Percentiles rank a stretch among this genome's conserved stretches.
Conservation (phyloP, 1,140 invertebrate species). For the Paracyclopina nana region DNA sequence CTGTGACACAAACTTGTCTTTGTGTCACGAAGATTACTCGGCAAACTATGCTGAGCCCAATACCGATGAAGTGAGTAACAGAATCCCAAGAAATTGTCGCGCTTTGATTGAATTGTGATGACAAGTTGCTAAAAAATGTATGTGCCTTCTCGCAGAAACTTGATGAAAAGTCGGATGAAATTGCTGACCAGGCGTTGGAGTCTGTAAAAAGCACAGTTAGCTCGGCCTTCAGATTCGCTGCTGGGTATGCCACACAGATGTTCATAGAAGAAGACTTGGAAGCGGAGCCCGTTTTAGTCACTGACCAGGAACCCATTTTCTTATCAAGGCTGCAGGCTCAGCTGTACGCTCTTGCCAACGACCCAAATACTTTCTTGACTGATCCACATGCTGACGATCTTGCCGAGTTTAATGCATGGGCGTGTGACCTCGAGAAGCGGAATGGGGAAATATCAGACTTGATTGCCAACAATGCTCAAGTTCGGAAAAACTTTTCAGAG, state of each 20-base stretch:
- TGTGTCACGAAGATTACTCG: background rate
- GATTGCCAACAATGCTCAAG: slow-evolving; percentile 5
- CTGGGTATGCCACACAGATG: slow-evolving; percentile 12
- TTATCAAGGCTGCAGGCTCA: slow-evolving; percentile 10
- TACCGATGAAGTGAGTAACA: background rate
- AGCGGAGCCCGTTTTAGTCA: slow-evolving; percentile 3
- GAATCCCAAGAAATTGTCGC: background rate
- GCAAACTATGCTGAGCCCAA: background rate
- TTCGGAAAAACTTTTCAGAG: background rate
- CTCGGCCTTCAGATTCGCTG: background rate
- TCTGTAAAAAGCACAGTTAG: background rate
- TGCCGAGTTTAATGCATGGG: background rate
- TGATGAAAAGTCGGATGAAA: background rate
- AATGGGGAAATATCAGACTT: slow-evolving; percentile 11
- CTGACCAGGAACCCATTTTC: background rate
- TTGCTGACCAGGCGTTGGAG: background rate
- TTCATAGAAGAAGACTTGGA: slow-evolving; percentile 5
- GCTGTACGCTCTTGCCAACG: slow-evolving; percentile 5
- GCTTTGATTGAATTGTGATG: background rate
- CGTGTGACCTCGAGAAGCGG: slow-evolving; percentile 8
- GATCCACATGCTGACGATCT: background rate
- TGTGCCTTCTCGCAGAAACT: background rate
- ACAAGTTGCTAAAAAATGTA: background rate
- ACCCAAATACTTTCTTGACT: background rate
- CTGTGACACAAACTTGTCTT: slow-evolving; percentile 2